These are phyloP conservation scores for Drosophila falleni DNA, from an alignment of 2,888 invertebrate genomes.

Conservation along the genomic window DNA sequence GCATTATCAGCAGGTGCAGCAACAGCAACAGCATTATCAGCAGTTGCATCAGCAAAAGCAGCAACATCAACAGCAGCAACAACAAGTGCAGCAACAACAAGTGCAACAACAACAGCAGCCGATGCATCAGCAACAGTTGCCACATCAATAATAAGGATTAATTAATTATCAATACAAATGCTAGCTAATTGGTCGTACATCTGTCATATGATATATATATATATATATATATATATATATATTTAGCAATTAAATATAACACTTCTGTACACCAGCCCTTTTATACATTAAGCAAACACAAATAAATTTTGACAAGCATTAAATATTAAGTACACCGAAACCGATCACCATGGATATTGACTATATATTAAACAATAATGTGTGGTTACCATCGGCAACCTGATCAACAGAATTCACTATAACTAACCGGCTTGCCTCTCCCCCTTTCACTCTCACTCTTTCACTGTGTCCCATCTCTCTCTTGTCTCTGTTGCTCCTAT, in stretches of 20 bases:
- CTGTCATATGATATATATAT: background rate
- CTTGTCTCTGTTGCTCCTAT: background rate
- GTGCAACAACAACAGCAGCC: background rate
- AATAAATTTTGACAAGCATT: conserved; percentile 22
- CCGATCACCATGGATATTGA: conserved; percentile 58
- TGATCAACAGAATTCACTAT: conserved; percentile 35
- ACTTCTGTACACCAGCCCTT: conserved; percentile 2
- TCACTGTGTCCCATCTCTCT: background rate
- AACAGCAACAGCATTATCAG: conserved; percentile 38
- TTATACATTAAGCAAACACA: background rate
- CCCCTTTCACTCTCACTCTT: background rate
- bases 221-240: background rate
- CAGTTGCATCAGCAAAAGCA: conserved; percentile 12
- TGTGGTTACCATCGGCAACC: conserved; percentile 51
- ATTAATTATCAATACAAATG: conserved; percentile 1
- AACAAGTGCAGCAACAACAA: background rate
- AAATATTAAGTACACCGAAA: conserved; percentile 12
- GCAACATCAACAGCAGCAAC: conserved; percentile 2
- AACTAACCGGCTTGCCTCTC: conserved; percentile 13
- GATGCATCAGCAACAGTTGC: conserved; percentile 1
- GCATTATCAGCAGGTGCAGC: conserved; percentile 51
- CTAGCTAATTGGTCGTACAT: conserved; percentile 1
- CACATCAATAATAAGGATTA: conserved; percentile 1
- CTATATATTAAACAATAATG: background rate
- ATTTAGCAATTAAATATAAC: conserved; percentile 3